Percentiles rank a stretch among this genome's conserved stretches.
Evolutionary conservation across 2,113 vertebrate species (phyloP).

Genomic region (Pterocles burchelli): DNA sequence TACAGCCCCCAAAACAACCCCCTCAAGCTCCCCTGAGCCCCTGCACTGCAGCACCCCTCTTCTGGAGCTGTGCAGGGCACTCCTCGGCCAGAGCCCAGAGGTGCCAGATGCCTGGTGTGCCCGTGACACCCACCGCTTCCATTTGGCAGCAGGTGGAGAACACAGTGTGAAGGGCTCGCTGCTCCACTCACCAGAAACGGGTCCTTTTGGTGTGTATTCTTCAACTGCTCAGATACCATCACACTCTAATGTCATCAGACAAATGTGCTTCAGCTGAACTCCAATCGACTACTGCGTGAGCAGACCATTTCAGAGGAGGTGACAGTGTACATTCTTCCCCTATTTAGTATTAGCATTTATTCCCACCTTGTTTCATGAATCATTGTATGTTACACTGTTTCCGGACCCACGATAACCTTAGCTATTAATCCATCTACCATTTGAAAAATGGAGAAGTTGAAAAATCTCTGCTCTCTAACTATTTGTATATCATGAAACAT

Average conservation of each 20-base stretch:
- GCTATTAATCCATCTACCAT: not conserved
- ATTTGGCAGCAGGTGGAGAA: accelerated
- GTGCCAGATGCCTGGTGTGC: not conserved
- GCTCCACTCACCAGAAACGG: not conserved
- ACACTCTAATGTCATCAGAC: not conserved
- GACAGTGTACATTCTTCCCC: not conserved
- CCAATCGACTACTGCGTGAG: not conserved
- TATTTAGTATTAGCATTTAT: not conserved
- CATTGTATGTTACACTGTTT: not conserved
- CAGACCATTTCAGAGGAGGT: not conserved
- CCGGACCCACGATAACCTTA: not conserved
- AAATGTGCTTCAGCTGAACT: not conserved
- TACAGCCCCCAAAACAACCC: accelerated
- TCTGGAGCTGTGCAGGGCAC: accelerated
- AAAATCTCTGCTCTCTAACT: not conserved
- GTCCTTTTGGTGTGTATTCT: not conserved
- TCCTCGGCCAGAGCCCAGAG: not conserved
- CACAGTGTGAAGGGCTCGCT: not conserved
- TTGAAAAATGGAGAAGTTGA: not conserved
- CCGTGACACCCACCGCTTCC: accelerated
- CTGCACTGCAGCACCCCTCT: accelerated
- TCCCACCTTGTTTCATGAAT: not conserved
- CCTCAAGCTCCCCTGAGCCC: accelerated
- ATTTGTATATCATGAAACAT: not conserved
- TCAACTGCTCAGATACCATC: not conserved